Conservation (phyloP, 2,888 invertebrate genomes). For the Eupithecia abbreviata region DNA sequence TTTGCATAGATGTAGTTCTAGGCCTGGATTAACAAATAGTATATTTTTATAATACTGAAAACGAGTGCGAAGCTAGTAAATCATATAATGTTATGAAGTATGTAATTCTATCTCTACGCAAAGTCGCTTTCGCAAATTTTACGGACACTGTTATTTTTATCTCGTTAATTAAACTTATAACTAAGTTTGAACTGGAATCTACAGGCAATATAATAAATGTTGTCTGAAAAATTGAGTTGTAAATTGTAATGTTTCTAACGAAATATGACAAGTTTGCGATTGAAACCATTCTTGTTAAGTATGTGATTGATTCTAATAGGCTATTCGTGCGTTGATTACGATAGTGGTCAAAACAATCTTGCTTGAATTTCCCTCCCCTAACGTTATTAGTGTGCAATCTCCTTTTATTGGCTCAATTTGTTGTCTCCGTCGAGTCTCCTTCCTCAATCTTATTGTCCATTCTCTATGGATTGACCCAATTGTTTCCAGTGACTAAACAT, state of each 20-base stretch:
- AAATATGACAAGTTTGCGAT: background rate
- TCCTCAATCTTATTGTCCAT: conserved; percentile 17
- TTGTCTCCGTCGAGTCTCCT: conserved; percentile 29
- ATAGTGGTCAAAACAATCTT: conserved; percentile 15
- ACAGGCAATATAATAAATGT: background rate
- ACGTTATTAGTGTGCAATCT: conserved; percentile 19
- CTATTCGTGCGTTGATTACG: background rate
- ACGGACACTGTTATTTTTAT: background rate
- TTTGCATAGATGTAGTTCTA: too few relatives aligned
- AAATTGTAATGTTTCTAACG: background rate
- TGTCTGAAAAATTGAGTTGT: background rate
- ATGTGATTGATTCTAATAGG: background rate
- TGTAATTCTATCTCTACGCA: background rate
- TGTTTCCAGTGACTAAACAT: conserved; percentile 21
- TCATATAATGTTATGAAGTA: background rate
- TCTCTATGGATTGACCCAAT: conserved; percentile 32
- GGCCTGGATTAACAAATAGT: background rate
- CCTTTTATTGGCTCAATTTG: conserved; percentile 27
- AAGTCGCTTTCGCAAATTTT: background rate
- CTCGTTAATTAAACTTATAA: background rate
- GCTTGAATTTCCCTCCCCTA: conserved; percentile 7
- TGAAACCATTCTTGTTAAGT: background rate
- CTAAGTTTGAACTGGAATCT: background rate
- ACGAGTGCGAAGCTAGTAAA: background rate
- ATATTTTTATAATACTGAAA: background rate